Percentiles rank a stretch among this genome's conserved stretches.
phyloP scores from a whole-genome alignment of 1,140 invertebrate species.

The Plectrocnemia conspersa region DNA sequence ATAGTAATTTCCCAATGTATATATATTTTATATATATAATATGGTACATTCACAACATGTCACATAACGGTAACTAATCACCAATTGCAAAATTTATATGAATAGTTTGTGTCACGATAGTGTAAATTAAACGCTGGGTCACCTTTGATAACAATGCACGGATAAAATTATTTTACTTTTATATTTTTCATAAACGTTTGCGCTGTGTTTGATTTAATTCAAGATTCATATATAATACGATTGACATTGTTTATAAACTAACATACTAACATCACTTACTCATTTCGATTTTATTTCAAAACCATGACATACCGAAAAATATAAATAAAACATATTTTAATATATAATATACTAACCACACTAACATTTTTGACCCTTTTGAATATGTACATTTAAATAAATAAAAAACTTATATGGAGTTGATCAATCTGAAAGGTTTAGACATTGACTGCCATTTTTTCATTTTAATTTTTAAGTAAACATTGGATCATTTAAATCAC shows the following conservation, averaged over 20 bases:
- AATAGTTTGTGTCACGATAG: not conserved
- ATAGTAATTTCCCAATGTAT: no score
- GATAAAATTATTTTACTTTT: slow-evolving; percentile 9
- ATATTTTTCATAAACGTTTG: not conserved
- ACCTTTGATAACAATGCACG: slow-evolving; percentile 25
- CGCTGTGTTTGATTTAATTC: not conserved
- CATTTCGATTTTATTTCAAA: no score
- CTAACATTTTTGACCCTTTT: not conserved
- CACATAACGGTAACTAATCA: slow-evolving; percentile 9
- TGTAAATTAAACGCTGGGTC: slow-evolving; percentile 10
- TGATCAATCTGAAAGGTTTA: slow-evolving; percentile 1
- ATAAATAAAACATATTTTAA: not conserved
- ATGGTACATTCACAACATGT: slow-evolving; percentile 24
- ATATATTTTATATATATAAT: slow-evolving; percentile 3
- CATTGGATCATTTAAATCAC: no score
- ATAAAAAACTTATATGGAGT: not conserved
- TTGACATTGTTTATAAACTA: no score
- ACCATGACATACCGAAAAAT: no score
- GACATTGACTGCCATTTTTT: slow-evolving; percentile 1
- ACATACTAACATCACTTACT: no score
- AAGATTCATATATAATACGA: slow-evolving; percentile 8
- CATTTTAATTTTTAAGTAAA: no score
- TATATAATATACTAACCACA: not conserved
- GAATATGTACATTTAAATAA: not conserved
- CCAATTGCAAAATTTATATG: slow-evolving; percentile 1